Conservation (phyloP, 2,797 vertebrate species). For the Ambastaia sidthimunki region DNA sequence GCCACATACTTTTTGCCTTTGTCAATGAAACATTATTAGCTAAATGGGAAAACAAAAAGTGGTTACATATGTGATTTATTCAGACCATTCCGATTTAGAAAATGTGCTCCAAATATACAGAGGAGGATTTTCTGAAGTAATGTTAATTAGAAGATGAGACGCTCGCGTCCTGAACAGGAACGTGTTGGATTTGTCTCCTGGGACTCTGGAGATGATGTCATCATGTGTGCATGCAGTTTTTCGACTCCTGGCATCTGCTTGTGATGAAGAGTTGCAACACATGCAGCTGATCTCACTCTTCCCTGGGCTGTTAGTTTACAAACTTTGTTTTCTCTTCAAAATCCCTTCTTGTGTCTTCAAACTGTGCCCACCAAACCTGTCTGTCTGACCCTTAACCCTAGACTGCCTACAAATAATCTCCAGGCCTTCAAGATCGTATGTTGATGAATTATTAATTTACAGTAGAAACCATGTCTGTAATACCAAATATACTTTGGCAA, state of each 20-base stretch:
- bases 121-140: background rate
- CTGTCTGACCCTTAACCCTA: no score
- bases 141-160: background rate
- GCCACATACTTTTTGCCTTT: no score
- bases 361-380: no score
- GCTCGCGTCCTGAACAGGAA: constrained; percentile 25
- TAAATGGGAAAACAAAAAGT: constrained; percentile 10
- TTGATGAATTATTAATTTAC: no score
- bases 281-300: constrained; percentile 43
- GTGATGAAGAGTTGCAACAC: constrained; percentile 46
- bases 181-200: constrained; percentile 30
- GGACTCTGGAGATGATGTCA: constrained; percentile 55
- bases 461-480: no score
- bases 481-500: no score
- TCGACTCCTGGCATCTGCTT: constrained; percentile 46
- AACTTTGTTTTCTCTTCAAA: no score
- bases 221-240: constrained; percentile 51
- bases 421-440: no score
- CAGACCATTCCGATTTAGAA: background rate
- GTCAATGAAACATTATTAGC: constrained; percentile 10
- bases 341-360: no score
- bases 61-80: constrained; percentile 13
- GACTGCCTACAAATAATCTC: no score
- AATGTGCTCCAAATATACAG: background rate
- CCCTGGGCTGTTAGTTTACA: no score